These are phyloP conservation scores for Dryocosmus kuriphilus DNA, from an alignment of 2,888 invertebrate species.

Conservation along the genomic window DNA sequence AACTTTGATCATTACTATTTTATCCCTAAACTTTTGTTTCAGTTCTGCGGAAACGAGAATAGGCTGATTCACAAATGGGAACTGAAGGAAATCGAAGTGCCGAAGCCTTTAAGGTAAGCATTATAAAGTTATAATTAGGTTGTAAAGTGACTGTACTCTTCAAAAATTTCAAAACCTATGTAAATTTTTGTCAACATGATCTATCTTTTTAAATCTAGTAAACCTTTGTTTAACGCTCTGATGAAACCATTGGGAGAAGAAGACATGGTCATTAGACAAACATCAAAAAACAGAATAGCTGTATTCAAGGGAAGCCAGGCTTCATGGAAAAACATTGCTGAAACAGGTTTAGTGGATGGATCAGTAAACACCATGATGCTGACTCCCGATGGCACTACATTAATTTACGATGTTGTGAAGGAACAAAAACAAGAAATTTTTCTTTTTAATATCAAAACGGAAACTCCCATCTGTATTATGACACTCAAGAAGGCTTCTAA, in stretches of 20 bases:
- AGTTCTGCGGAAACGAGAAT: conserved; percentile 72
- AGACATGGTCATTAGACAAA: conserved; percentile 68
- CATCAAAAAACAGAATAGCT: conserved; percentile 63
- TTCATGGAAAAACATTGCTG: conserved; percentile 73
- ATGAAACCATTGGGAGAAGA: conserved; percentile 60
- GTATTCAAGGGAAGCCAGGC: conserved; percentile 75
- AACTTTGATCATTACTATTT: not conserved
- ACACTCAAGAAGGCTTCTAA: conserved; percentile 60
- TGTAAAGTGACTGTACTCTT: too few relatives aligned
- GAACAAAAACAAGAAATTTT: conserved; percentile 34
- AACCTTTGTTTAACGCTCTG: conserved; percentile 70
- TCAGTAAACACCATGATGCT: conserved; percentile 78
- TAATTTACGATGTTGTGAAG: conserved; percentile 77
- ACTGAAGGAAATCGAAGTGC: conserved; percentile 56
- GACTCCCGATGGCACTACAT: conserved; percentile 79
- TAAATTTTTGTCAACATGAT: not conserved
- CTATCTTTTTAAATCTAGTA: conserved; percentile 52
- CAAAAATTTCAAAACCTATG: too few relatives aligned
- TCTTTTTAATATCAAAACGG: conserved; percentile 71
- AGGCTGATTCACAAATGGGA: conserved; percentile 70
- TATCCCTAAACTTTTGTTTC: conserved; percentile 36
- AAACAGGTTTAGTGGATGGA: conserved; percentile 77
- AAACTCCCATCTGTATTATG: conserved; percentile 75
- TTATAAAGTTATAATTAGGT: conserved; percentile 5
- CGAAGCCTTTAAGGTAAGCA: conserved; percentile 44